Evolutionary conservation across 2,888 invertebrate genomes (phyloP).

Genomic region (Folsomia candida): DNA sequence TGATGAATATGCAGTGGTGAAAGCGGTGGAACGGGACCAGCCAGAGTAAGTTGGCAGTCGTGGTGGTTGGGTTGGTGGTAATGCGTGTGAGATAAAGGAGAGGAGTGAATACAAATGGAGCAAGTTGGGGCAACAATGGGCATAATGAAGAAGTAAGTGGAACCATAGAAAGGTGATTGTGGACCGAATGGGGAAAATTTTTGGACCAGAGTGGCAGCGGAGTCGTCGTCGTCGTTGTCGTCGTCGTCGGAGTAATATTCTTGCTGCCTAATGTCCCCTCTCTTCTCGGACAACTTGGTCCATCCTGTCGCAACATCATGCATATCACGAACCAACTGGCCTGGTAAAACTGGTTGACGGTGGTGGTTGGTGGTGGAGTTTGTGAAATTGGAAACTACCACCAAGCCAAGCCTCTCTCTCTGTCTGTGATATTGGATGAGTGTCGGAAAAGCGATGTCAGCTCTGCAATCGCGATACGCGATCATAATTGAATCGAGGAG

Average conservation of each 20-base stretch:
- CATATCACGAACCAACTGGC: constrained; percentile 11
- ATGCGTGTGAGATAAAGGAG: neutral
- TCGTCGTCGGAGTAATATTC: neutral
- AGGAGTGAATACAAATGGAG: neutral
- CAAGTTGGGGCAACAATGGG: neutral
- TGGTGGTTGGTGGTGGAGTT: constrained; percentile 5
- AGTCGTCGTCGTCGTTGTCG: too few relatives aligned
- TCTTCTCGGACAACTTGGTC: constrained; percentile 1
- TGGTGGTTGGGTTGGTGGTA: constrained; percentile 3
- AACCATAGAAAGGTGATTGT: neutral
- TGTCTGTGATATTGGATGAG: constrained; percentile 20
- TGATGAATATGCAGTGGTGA: too few relatives aligned
- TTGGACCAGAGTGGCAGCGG: neutral
- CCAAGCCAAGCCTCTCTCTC: neutral
- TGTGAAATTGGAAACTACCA: neutral
- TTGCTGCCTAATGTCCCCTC: neutral
- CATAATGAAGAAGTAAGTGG: neutral
- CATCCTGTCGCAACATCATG: neutral
- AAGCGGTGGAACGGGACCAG: too few relatives aligned
- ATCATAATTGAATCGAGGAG: constrained; percentile 48
- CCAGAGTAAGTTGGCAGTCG: constrained; percentile 6
- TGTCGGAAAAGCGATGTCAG: constrained; percentile 46
- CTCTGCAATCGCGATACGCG: constrained; percentile 41
- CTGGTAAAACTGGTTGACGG: constrained; percentile 19
- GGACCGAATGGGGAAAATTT: neutral